phyloP scores from a whole-genome alignment of 2,113 vertebrate genomes.

The Labeo catla region DNA sequence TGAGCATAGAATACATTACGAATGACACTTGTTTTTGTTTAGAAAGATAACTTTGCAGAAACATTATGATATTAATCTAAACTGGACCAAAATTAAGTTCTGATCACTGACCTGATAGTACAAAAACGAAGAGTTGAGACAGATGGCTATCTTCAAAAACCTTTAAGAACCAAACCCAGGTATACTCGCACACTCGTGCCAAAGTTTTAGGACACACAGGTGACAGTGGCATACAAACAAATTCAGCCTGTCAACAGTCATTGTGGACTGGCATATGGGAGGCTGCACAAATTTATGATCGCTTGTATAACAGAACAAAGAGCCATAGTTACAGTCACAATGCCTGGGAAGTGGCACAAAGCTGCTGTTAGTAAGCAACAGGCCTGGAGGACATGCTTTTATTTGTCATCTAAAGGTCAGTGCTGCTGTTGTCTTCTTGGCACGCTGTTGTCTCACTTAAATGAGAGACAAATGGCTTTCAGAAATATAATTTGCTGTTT shows the following conservation, averaged over 20 bases:
- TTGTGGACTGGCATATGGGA: background rate
- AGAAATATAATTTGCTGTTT: background rate
- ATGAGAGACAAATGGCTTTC: background rate
- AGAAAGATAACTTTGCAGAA: background rate
- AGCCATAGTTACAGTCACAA: background rate
- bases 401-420: constrained; percentile 1
- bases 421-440: background rate
- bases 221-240: background rate
- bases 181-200: background rate
- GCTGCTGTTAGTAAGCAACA: background rate
- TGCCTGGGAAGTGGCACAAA: background rate
- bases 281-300: background rate
- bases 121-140: background rate
- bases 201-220: background rate
- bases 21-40: background rate
- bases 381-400: background rate
- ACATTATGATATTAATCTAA: background rate
- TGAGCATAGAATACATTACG: background rate
- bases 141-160: background rate
- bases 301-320: constrained; percentile 7
- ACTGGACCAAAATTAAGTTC: background rate
- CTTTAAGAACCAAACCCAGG: background rate
- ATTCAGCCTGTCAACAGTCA: background rate
- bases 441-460: background rate
- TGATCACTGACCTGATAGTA: background rate